Evolutionary conservation across 2,113 vertebrate genomes (phyloP).

Genomic region (Amazona guildingii): DNA sequence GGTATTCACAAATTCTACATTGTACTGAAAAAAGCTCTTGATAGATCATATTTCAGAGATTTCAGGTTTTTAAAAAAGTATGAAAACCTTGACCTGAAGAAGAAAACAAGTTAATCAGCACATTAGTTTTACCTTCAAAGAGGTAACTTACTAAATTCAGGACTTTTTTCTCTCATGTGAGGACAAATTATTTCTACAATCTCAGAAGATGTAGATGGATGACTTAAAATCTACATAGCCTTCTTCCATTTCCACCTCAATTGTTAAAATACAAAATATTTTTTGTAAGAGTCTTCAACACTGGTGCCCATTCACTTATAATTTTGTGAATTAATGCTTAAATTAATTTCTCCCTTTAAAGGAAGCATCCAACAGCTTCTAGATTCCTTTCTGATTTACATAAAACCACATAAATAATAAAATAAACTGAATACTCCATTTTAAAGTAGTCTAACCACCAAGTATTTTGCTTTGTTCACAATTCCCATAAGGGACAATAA

Average conservation of each 20-base stretch:
- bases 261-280: background rate
- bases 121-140: background rate
- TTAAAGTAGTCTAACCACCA: background rate
- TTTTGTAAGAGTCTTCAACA: background rate
- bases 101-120: background rate
- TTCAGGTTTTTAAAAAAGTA: background rate
- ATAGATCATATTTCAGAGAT: background rate
- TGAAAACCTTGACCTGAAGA: background rate
- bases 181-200: background rate
- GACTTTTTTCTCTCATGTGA: background rate
- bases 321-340: background rate
- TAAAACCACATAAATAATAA: background rate
- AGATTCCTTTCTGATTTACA: background rate
- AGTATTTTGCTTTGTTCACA: background rate
- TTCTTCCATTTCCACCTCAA: background rate
- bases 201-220: background rate
- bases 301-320: background rate
- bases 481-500: background rate
- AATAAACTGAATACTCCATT: background rate
- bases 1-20: background rate
- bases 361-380: background rate
- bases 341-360: background rate
- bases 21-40: background rate
- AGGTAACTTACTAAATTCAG: background rate
- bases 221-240: background rate